phyloP scores from a whole-genome alignment of 2,888 invertebrate species.

The Caenorhabditis sp. region DNA sequence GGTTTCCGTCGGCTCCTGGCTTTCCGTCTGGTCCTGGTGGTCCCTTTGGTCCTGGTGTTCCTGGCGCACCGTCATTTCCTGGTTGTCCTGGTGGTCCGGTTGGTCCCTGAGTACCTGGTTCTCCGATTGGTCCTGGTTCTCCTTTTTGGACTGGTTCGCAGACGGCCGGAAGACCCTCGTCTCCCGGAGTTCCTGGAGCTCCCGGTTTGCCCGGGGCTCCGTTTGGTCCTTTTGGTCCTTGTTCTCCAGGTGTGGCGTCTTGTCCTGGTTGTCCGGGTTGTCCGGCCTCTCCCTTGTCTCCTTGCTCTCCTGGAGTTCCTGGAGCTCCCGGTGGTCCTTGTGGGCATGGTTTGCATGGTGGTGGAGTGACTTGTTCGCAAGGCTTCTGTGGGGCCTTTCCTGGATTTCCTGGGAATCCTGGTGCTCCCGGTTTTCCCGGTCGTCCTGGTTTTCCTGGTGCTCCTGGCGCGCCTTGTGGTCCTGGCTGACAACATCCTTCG shows the following conservation, averaged over 20 bases:
- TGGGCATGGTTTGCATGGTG: constrained; percentile 55
- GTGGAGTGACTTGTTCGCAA: constrained; percentile 59
- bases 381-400: constrained; percentile 59
- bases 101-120: constrained; percentile 58
- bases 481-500: constrained; percentile 53
- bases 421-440: constrained; percentile 55
- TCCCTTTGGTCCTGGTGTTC: constrained; percentile 51
- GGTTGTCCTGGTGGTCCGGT: constrained; percentile 57
- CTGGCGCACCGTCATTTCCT: constrained; percentile 48
- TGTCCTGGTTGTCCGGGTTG: constrained; percentile 51
- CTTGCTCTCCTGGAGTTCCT: constrained; percentile 58
- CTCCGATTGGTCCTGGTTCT: constrained; percentile 56
- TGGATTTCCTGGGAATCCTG: constrained; percentile 62
- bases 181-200: constrained; percentile 55
- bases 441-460: constrained; percentile 46
- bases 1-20: constrained; percentile 51
- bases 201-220: constrained; percentile 60
- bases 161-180: constrained; percentile 40
- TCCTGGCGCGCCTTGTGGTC: constrained; percentile 46
- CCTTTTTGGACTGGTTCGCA: constrained; percentile 54
- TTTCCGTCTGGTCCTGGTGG: constrained; percentile 51
- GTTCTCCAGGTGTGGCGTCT: constrained; percentile 49
- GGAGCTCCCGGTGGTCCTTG: constrained; percentile 53
- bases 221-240: constrained; percentile 58
- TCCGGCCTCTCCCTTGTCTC: constrained; percentile 56